Evolutionary conservation across 1,140 invertebrate species (phyloP), one percentile per base, ranked within the genome.

Genomic region (Trialeurodes vaporariorum): DNA sequence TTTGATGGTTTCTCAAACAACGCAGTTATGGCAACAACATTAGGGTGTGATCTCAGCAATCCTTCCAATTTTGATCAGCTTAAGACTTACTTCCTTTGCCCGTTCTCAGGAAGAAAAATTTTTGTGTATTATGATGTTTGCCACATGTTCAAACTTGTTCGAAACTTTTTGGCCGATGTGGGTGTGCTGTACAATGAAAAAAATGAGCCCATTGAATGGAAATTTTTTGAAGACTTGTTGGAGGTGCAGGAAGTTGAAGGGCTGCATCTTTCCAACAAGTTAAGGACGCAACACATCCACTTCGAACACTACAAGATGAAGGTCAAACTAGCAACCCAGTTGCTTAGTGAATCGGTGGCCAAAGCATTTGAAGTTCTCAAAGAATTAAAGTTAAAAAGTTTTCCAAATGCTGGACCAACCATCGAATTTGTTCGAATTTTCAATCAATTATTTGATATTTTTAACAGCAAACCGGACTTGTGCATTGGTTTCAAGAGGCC

Each of bases 1-100:
- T 77, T 75, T 66, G 75, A 77, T 70, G 75, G 75, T 12, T 72
- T 73, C 27, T 24, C 69, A 25, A 49, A 69, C 21, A 75, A 75
- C 72, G 65, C 73, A 24, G 27, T 68, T 11, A 73, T 71, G 70
- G 59, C 40, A 1, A 70, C 67, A 62, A 5, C 68, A 62, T 68
- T 76, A 21, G 75, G 72, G 11, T 64, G 63, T 64, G 17, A 49
- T 72, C 72, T 63, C 5, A 17, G 17, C 17, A 66, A 70, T 34
- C 65, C 72, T 27, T n/a, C n/a, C n/a, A n/a, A n/a, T n/a, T n/a
- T n/a, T n/a, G 66, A 70, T 27, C 22, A 72, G 27, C 1, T 62
- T 21, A 34, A 64, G 60, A 67, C 69, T 27, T 27, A 13, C 26
- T 70, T 73, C 67, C 59, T 25, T 27, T 65, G 71, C 64, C 71